Percentiles rank a stretch among this genome's conserved stretches.
Conservation (phyloP, 1,140 invertebrate species). For the Drosophila mayri region DNA sequence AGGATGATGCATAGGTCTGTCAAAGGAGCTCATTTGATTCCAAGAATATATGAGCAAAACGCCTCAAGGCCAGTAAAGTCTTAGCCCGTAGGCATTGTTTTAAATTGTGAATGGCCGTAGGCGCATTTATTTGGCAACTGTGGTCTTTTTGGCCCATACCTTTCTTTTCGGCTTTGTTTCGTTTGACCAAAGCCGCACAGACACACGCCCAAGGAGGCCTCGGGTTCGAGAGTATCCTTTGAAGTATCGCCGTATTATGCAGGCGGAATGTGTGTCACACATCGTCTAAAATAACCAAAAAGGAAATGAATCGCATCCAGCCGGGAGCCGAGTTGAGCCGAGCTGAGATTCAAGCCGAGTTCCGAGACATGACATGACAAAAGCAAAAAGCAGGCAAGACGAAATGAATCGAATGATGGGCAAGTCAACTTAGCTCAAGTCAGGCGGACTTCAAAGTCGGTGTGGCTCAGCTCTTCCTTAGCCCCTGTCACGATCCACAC, state of each 20-base stretch:
- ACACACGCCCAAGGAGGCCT: slow-evolving; percentile 27
- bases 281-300: slow-evolving; percentile 61
- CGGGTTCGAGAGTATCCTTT: slow-evolving; percentile 54
- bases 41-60: slow-evolving; percentile 36
- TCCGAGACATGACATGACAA: slow-evolving; percentile 61
- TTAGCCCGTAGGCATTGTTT: slow-evolving; percentile 39
- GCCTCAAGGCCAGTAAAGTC: slow-evolving; percentile 34
- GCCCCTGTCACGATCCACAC: slow-evolving; percentile 30
- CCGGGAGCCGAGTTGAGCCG: slow-evolving; percentile 39
- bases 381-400: slow-evolving; percentile 47
- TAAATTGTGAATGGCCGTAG: slow-evolving; percentile 47
- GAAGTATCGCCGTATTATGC: slow-evolving; percentile 68
- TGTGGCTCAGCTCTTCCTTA: slow-evolving; percentile 39
- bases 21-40: slow-evolving; percentile 32
- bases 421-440: slow-evolving; percentile 49
- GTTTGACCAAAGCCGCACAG: slow-evolving; percentile 46
- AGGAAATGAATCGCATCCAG: slow-evolving; percentile 65
- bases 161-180: slow-evolving; percentile 34
- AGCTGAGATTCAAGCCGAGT: slow-evolving; percentile 58
- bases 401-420: slow-evolving; percentile 58
- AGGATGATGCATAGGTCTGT: slow-evolving; percentile 27
- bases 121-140: slow-evolving; percentile 37
- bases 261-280: slow-evolving; percentile 73
- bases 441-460: slow-evolving; percentile 76
- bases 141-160: slow-evolving; percentile 23